These are phyloP conservation scores for Xestobium rufovillosum DNA, from an alignment of 2,888 invertebrate species.

Conservation along the genomic window DNA sequence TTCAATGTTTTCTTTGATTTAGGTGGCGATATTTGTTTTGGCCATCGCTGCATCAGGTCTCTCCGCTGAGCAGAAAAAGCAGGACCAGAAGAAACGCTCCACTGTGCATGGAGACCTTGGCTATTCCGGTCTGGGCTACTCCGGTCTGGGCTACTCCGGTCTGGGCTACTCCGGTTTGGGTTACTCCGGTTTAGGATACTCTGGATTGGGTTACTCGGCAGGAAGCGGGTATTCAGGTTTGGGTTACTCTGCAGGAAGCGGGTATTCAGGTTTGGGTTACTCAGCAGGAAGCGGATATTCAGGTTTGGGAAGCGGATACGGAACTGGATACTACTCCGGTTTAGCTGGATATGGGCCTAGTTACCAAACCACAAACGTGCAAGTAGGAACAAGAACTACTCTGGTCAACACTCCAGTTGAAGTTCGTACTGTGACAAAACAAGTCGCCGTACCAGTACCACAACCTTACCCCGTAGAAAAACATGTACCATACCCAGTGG, in stretches of 20 bases:
- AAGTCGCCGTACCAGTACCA: conserved; percentile 33
- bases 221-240: too few species aligned
- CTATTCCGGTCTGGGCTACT: conserved; percentile 5
- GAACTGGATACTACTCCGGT: conserved; percentile 4
- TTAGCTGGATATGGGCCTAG: conserved; percentile 4
- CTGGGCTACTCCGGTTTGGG: too few species aligned
- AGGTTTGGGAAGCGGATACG: conserved; percentile 15
- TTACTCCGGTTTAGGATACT: too few species aligned
- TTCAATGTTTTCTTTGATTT: too few species aligned
- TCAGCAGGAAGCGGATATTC: conserved; percentile 10
- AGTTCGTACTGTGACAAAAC: conserved; percentile 28
- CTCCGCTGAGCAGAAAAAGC: too few species aligned
- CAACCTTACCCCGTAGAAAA: conserved; percentile 35
- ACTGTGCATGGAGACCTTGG: conserved; percentile 11
- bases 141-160: too few species aligned
- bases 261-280: too few species aligned
- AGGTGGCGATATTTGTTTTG: too few species aligned
- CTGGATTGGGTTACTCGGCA: too few species aligned
- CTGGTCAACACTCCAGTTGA: conserved; percentile 15
- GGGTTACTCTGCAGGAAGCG: conserved; percentile 21
- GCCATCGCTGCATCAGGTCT: too few species aligned
- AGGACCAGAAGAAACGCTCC: conserved; percentile 7
- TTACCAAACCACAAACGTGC: conserved; percentile 7
- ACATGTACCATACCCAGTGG: conserved; percentile 24
- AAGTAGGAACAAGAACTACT: conserved; percentile 8